Conservation (phyloP, 2,113 vertebrate genomes). For the Himantopus leucocephalus region DNA sequence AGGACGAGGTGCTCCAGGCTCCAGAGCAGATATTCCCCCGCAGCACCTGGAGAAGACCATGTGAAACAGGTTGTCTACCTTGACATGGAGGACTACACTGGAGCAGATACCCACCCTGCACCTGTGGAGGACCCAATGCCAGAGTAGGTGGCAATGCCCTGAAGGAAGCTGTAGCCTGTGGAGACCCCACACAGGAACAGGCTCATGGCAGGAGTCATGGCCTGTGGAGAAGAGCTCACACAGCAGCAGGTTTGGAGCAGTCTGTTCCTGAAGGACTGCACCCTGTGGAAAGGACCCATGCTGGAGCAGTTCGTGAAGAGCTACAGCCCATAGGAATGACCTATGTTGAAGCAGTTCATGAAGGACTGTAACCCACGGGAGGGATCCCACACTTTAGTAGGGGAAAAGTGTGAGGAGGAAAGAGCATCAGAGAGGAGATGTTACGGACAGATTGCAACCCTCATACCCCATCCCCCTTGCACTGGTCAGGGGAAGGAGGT, state of each 20-base stretch:
- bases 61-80: not conserved
- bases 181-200: not conserved
- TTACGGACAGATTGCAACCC: not conserved
- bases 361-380: not conserved
- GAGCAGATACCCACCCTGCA: not conserved
- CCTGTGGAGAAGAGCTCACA: not conserved
- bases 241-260: not conserved
- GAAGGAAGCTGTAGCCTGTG: not conserved
- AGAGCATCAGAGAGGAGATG: not conserved
- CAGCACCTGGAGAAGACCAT: not conserved
- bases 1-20: fast-evolving
- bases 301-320: not conserved
- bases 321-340: not conserved
- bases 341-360: not conserved
- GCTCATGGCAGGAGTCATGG: not conserved
- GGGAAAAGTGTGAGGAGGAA: not conserved
- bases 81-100: not conserved
- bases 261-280: not conserved
- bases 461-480: too few species aligned
- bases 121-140: fast-evolving
- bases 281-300: not conserved
- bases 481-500: not conserved
- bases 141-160: not conserved
- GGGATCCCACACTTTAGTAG: not conserved
- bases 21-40: not conserved